Evolutionary conservation across 1,140 invertebrate species (phyloP), one percentile per base, ranked within the genome.

Genomic region (Drosophila nannoptera): DNA sequence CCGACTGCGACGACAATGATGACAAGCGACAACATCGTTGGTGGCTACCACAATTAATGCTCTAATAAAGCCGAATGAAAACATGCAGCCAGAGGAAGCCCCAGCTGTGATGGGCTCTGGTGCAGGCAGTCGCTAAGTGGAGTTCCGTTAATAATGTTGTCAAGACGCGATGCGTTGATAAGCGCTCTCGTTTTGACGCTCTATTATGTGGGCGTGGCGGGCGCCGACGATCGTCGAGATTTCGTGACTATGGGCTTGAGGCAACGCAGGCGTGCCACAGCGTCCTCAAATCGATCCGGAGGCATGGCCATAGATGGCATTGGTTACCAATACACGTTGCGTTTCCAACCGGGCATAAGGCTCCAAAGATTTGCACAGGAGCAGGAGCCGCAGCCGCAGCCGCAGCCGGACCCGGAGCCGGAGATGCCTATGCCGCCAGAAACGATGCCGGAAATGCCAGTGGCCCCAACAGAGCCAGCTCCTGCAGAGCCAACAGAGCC

Each of bases 131-230:
- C 69, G 71, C 61, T 59, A 56, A 59, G 45, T 61, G 77, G 38
- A 74, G 74, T 87, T 87, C 86, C 84, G 86, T 86, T 87, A 84
- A 87, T 78, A 87, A 87, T 87, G 86, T 88, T 87, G 86, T 76
- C 66, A 70, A 71, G 61, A 70, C 75, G 81, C 73, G 66, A 76
- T 74, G 80, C 65, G 48, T 75, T 71, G 77, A 87, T 87, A 84
- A 84, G 69, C 66, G 78, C 73, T 69, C 66, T 84, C 52, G 56
- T 87, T 80, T 83, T 87, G 63, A 73, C 77, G 80, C 73, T 84
- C 56, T 81, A 81, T 75, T 75, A 84, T 84, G 74, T 70, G 75
- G 78, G 73, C 73, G 82, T 75, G 72, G 61, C 33, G n/a, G 38
- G 16, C 12, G 49, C 35, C 22, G 53, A 46, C 48, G 78, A 53